These are phyloP conservation scores for Melanotaenia parkinsoni DNA, from an alignment of 2,797 vertebrate genomes.

Conservation along the genomic window DNA sequence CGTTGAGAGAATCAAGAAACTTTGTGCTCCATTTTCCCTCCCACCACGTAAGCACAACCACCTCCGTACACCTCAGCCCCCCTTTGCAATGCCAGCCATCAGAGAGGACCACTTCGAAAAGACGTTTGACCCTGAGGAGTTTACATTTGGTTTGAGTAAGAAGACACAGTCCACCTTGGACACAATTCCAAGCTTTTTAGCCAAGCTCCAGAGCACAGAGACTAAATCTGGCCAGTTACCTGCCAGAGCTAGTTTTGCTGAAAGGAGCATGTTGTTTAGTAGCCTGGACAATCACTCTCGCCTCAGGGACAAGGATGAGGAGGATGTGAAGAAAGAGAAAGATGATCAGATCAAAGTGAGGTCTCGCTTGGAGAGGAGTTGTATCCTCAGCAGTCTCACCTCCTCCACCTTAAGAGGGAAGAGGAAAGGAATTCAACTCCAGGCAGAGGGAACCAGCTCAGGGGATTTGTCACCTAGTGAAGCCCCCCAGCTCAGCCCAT, in stretches of 20 bases:
- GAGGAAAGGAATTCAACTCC: constrained; percentile 52
- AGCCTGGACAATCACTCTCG: constrained; percentile 72
- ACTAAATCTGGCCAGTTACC: constrained; percentile 79
- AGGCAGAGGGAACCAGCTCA: constrained; percentile 43
- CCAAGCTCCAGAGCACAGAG: constrained; percentile 83
- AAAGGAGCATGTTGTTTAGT: constrained; percentile 87
- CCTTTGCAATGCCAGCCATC: constrained; percentile 92
- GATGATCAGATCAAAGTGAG: constrained; percentile 82
- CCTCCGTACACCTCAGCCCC: constrained; percentile 84
- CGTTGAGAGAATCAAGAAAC: constrained; percentile 89
- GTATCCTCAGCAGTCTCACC: constrained; percentile 87
- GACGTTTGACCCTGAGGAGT: constrained; percentile 89
- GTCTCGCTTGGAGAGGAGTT: constrained; percentile 91
- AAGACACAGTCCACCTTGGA: constrained; percentile 74
- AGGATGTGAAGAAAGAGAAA: constrained; percentile 66
- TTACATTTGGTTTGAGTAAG: constrained; percentile 90
- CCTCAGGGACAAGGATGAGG: constrained; percentile 54
- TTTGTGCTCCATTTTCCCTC: constrained; percentile 86
- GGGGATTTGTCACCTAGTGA: constrained; percentile 55
- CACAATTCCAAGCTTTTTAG: constrained; percentile 70
- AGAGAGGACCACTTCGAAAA: constrained; percentile 92
- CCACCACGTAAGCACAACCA: constrained; percentile 90
- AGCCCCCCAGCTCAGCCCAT: constrained; percentile 41
- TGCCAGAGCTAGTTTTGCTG: constrained; percentile 83
- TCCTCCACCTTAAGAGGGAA: constrained; percentile 64